Evolutionary conservation across 2,797 vertebrate species (phyloP).

Genomic region (Acanthopagrus latus): DNA sequence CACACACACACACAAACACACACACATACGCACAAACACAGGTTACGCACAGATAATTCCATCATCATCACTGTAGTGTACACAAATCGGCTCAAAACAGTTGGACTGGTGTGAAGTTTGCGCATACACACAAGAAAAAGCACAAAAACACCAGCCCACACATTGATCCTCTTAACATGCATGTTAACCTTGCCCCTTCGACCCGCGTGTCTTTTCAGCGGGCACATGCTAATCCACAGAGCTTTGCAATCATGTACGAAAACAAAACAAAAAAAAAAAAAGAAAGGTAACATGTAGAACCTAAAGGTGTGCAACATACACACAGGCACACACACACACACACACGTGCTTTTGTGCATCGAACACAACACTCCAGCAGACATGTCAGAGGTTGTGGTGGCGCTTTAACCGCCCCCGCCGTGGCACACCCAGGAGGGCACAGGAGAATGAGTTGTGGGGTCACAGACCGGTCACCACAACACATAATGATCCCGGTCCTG

Average conservation of each 20-base stretch:
- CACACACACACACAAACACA: slow-evolving; percentile 41
- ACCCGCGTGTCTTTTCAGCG: slow-evolving; percentile 19
- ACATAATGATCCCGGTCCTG: slow-evolving; percentile 72
- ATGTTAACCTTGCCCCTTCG: slow-evolving; percentile 51
- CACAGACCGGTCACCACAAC: slow-evolving; percentile 79
- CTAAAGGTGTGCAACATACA: slow-evolving; percentile 31
- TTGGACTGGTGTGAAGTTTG: slow-evolving; percentile 59
- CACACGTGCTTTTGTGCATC: slow-evolving; percentile 41
- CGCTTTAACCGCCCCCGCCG: slow-evolving; percentile 68
- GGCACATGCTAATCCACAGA: slow-evolving; percentile 57
- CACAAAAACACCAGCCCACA: slow-evolving; percentile 14
- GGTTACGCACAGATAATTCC: slow-evolving; percentile 57
- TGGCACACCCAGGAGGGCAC: slow-evolving; percentile 66
- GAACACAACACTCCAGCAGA: slow-evolving; percentile 62
- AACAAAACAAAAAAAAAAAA: slow-evolving; percentile 7
- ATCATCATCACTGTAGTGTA: slow-evolving; percentile 45
- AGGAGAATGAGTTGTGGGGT: slow-evolving; percentile 77
- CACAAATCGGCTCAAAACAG: slow-evolving; percentile 59
- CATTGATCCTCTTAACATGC: slow-evolving; percentile 51
- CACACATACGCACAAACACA: slow-evolving; percentile 41
- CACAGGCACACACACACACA: slow-evolving; percentile 1
- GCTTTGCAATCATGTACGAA: slow-evolving; percentile 53
- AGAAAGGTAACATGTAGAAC: slow-evolving; percentile 19
- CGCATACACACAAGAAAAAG: not conserved
- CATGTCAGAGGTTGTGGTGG: slow-evolving; percentile 63